Percentiles rank a stretch among this genome's conserved stretches.
These are phyloP conservation scores for Cetoscarus ocellatus DNA, from an alignment of 2,797 vertebrate species.

Conservation along the genomic window DNA sequence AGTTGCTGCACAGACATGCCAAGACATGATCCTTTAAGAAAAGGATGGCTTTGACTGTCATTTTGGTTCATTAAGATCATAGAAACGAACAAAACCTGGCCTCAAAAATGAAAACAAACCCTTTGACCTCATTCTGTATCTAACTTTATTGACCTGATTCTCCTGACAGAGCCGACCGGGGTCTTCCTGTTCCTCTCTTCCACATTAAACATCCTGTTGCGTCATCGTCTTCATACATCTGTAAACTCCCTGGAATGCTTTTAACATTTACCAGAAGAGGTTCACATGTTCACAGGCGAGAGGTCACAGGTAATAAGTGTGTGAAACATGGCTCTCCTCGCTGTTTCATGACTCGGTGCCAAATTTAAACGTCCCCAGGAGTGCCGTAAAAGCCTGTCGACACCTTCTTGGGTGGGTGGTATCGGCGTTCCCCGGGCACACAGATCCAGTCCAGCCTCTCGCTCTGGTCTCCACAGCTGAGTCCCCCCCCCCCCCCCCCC, in stretches of 20 bases:
- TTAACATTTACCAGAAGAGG: slow-evolving; percentile 8
- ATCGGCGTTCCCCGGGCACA: slow-evolving; percentile 14
- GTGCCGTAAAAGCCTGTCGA: slow-evolving; percentile 41
- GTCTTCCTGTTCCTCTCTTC: too few relatives aligned
- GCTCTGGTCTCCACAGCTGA: slow-evolving; percentile 22
- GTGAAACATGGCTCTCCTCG: slow-evolving; percentile 26
- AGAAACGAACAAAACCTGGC: too few relatives aligned
- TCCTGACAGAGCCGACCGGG: too few relatives aligned
- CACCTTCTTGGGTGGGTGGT: slow-evolving; percentile 35
- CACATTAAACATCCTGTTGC: not conserved
- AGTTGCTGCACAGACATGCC: too few relatives aligned
- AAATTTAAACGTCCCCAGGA: not conserved
- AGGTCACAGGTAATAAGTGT: slow-evolving; percentile 36
- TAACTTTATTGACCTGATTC: too few relatives aligned
- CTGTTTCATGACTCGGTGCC: slow-evolving; percentile 17
- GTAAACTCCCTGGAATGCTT: slow-evolving; percentile 45
- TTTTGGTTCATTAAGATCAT: too few relatives aligned
- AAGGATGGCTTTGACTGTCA: too few relatives aligned
- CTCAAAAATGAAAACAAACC: too few relatives aligned
- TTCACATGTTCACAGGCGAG: slow-evolving; percentile 18
- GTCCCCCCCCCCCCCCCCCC: slow-evolving; percentile 27
- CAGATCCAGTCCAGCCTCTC: slow-evolving; percentile 35
- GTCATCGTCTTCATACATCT: not conserved
- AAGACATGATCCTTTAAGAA: too few relatives aligned
- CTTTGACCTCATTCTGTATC: too few relatives aligned